Evolutionary conservation across 2,797 vertebrate genomes (phyloP), one percentile per base, ranked within the genome.

Genomic region (Brachymystax lenok): DNA sequence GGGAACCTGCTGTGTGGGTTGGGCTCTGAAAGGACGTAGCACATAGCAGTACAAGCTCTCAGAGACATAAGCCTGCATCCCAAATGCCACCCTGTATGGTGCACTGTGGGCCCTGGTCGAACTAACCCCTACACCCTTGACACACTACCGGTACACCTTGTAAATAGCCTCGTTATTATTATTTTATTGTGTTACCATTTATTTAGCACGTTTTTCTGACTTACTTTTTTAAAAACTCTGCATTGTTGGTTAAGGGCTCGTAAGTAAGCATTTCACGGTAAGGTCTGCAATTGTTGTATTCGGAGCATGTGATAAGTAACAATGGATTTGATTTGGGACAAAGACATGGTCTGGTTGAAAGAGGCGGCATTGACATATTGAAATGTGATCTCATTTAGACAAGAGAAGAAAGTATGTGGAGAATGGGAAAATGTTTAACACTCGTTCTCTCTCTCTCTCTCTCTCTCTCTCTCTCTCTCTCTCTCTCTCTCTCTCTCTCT

Each of bases 361-460:
- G 69, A 82, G 52, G 40, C 75, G 59, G 33, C 61, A 52, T 63
- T 27, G n/a, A 63, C 75, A 72, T 71, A 77, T 76, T 83, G 64
- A 75, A 75, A 73, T 68, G 24, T 75, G 54, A 75, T 73, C 70
- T 40, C 21, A 68, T 81, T 80, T 74, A 64, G 40, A 74, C 13
- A 68, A 69, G 67, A 75, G 16, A 52, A 66, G 14, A 74, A 73
- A 63, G 69, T 72, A n/a, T 28, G 35, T 33, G n/a, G 67, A 75
- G 33, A 67, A 68, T 52, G 56, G 56, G 19, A n/a, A 21, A 6
- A 59, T 71, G 13, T 71, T 19, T 59, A 35, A 35, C 12, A 24
- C 40, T 59, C 33, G 74, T 12, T 54, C 0, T 5, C 19, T 61
- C 10, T 28, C 7, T 71, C 74, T 69, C 2, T 78, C 61, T 40